Evolutionary conservation across 2,113 vertebrate genomes (phyloP), one percentile per base, ranked within the genome.

Genomic region (Semnornis frantzii): DNA sequence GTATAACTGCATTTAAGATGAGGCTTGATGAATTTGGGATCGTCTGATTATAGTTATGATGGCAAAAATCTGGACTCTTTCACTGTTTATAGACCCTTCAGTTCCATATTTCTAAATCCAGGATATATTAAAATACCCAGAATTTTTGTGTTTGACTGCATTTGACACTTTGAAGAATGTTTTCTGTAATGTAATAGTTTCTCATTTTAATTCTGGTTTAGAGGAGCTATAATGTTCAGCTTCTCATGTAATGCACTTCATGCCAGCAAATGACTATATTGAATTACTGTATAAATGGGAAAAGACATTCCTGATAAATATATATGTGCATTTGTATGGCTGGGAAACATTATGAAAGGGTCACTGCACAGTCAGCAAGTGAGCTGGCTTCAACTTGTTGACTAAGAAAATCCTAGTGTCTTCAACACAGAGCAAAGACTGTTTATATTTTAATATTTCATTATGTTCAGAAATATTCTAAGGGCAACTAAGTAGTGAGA

Each of bases 341-440:
- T 87, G 69, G 70, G 78, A 92, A 83, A 70, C 42, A 18, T 96
- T 95, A 85, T 48, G 82, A 27, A 90, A 52, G 75, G 89, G 72
- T 95, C 81, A 82, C 71, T 87, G 90, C 86, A 89, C 71, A 94
- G 83, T 73, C 89, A 89, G 48, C 80, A 62, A 2, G 11, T 85
- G 83, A 94, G 72, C 72, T 93, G 82, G 62, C 82, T 94, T 96
- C 60, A 83, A 12, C 72, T 85, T 91, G 74, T 92, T 92, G 77
- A 91, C 63, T 82, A 86, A 80, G 63, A 93, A 94, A 93, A 88
- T 87, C 72, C 74, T 68, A 33, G 46, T 79, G n/a, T 91, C 87
- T 82, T 92, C 76, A 83, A 85, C 46, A 54, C 1, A 42, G 39
- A 81, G n/a, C 55, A 83, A 81, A 72, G 86, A 31, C 54, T 65